Evolutionary conservation across 2,888 invertebrate species (phyloP).

Genomic region (Agrotis puta): DNA sequence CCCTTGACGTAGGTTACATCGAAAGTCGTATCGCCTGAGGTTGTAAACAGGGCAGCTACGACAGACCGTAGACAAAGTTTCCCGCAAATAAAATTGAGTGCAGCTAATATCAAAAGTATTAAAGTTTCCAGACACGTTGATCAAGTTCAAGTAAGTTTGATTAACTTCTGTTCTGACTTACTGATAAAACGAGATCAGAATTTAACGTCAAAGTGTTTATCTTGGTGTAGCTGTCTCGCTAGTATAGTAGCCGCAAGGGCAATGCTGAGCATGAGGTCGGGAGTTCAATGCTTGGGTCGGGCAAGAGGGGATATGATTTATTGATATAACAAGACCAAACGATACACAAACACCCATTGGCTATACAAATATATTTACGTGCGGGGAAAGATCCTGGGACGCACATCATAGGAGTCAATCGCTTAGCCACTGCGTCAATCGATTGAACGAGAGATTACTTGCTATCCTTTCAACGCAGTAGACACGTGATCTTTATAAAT

Average conservation of each 20-base stretch:
- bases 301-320: too few species aligned
- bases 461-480: too few species aligned
- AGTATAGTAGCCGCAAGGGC: background rate
- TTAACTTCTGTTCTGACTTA: slow-evolving; percentile 53
- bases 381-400: too few species aligned
- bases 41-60: background rate
- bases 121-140: slow-evolving; percentile 51
- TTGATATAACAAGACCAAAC: too few species aligned
- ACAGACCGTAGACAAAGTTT: slow-evolving; percentile 17
- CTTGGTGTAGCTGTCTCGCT: background rate
- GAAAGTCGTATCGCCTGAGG: background rate
- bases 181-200: slow-evolving; percentile 37
- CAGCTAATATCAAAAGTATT: slow-evolving; percentile 52
- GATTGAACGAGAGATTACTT: too few species aligned
- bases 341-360: too few species aligned
- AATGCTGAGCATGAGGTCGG: background rate
- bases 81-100: slow-evolving; percentile 46
- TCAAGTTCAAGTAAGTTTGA: slow-evolving; percentile 58
- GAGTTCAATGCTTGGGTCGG: background rate
- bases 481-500: too few species aligned
- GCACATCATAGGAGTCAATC: too few species aligned
- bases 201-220: slow-evolving; percentile 27
- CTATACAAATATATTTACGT: too few species aligned
- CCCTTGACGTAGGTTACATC: background rate
- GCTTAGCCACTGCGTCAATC: too few species aligned